phyloP scores from a whole-genome alignment of 2,888 invertebrate genomes.

The Pinctada fucata region DNA sequence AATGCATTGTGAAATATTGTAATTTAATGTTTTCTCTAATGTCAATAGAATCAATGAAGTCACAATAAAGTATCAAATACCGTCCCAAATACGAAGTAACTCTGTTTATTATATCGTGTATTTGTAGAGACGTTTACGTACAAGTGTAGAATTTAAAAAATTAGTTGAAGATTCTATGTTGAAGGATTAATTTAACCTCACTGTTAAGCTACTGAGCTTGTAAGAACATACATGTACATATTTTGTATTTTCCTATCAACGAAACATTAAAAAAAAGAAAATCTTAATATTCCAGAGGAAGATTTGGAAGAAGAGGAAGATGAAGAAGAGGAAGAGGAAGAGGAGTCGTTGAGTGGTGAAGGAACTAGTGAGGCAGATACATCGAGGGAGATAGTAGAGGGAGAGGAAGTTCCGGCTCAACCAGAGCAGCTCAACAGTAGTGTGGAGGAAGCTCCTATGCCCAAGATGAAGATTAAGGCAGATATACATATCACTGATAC shows the following conservation, averaged over 20 bases:
- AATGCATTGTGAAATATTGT: too few relatives aligned
- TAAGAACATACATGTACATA: neutral
- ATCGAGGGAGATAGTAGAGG: slow-evolving; percentile 36
- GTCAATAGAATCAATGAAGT: too few relatives aligned
- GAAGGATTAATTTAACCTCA: too few relatives aligned
- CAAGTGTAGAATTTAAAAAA: too few relatives aligned
- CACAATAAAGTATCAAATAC: too few relatives aligned
- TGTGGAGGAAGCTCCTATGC: slow-evolving; percentile 18
- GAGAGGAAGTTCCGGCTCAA: slow-evolving; percentile 38
- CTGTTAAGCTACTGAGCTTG: neutral
- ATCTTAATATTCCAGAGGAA: too few relatives aligned
- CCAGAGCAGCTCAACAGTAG: slow-evolving; percentile 5
- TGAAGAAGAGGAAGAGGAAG: slow-evolving; percentile 16
- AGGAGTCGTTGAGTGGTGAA: slow-evolving; percentile 36
- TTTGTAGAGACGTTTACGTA: too few relatives aligned
- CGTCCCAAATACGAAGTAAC: too few relatives aligned
- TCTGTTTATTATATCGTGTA: too few relatives aligned
- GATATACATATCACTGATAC: slow-evolving; percentile 40
- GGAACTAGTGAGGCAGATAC: slow-evolving; percentile 31
- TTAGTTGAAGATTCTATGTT: too few relatives aligned
- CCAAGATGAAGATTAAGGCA: slow-evolving; percentile 37
- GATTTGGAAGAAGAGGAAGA: neutral
- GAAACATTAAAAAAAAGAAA: too few relatives aligned
- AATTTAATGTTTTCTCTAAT: too few relatives aligned
- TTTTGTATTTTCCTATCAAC: neutral